Conservation (phyloP, 2,888 invertebrate genomes). For the Drosophila neoperkinsi region DNA sequence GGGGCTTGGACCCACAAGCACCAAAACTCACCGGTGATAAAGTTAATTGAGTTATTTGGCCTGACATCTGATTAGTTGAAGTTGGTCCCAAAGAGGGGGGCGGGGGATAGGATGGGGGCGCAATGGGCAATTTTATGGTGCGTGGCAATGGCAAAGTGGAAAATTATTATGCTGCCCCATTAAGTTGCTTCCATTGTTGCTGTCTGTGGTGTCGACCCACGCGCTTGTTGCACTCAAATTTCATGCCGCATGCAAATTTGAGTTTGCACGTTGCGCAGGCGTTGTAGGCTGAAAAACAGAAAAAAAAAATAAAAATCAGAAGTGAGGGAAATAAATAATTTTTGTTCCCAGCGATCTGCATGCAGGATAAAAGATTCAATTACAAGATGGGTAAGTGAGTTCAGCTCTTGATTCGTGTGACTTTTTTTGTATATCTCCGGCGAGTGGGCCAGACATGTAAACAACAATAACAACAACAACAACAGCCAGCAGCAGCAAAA, state of each 20-base stretch:
- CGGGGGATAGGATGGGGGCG: not conserved
- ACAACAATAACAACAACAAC: slow-evolving; percentile 41
- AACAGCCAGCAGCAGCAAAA: slow-evolving; percentile 8
- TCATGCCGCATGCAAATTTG: slow-evolving; percentile 60
- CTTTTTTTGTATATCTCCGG: slow-evolving; percentile 32
- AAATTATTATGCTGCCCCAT: slow-evolving; percentile 76
- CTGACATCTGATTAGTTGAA: slow-evolving; percentile 80
- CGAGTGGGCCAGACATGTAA: slow-evolving; percentile 69
- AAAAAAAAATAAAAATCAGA: not conserved
- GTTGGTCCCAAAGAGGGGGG: slow-evolving; percentile 23
- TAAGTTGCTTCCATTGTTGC: slow-evolving; percentile 68
- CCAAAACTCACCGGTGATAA: slow-evolving; percentile 51
- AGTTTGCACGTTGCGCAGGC: slow-evolving; percentile 50
- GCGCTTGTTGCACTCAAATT: slow-evolving; percentile 57
- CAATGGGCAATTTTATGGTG: slow-evolving; percentile 57
- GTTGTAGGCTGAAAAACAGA: slow-evolving; percentile 25
- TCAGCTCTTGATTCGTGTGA: slow-evolving; percentile 62
- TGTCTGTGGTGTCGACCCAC: slow-evolving; percentile 41
- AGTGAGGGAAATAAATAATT: slow-evolving; percentile 7
- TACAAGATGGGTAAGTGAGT: slow-evolving; percentile 60
- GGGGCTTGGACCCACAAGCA: slow-evolving; percentile 12
- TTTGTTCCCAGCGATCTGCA: slow-evolving; percentile 69
- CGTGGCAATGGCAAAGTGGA: slow-evolving; percentile 72
- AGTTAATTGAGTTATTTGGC: slow-evolving; percentile 80
- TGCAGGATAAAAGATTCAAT: slow-evolving; percentile 78